Evolutionary conservation across 2,888 invertebrate species (phyloP), one percentile per base, ranked within the genome.

Genomic region (Drymonia ruficornis): DNA sequence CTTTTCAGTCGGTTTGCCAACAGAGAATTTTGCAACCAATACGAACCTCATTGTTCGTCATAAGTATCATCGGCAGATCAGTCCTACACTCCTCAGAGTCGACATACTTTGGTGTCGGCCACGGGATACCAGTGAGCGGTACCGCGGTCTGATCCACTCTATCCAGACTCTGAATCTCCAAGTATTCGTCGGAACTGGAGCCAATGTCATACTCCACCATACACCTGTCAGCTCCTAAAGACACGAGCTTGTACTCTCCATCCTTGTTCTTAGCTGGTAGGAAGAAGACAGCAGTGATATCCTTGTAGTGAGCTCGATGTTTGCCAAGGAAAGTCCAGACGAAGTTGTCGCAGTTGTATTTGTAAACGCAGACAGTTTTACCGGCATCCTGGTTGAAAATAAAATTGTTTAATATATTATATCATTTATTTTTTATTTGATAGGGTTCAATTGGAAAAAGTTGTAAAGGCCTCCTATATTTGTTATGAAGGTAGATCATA

Each of bases 141-240:
- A 93, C 71, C 0, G 94, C 95, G 19, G 91, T 87, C 79, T 95
- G 95, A 56, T 96, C 96, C 42, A 96, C 91, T 49, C 94, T 83
- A 57, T 94, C 93, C 53, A 93, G 76, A 43, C 93, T 91, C n/a
- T 74, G 53, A 15, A 93, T 72, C 61, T 84, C 83, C 44, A 94
- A 72, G 49, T 76, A 80, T 56, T 89, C 91, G 0, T 84, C 75
- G 4, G 73, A 85, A 83, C 93, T 94, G 19, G 75, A 72, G 0
- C 82, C 85, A 42, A 95, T 77, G 61, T 94, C 93, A 60, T 95
- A 95, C 72, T 95, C 94, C 12, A 94, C 91, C 76, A 95, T 81
- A 36, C 91, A 82, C 40, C 93, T 84, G 74, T 45, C 45, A 7
- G 23, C 23, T 0, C 94, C 94, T 31, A 96, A 74, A 0, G 95